Evolutionary conservation across 2,888 invertebrate genomes (phyloP).

Genomic region (Criorhina ranunculi): DNA sequence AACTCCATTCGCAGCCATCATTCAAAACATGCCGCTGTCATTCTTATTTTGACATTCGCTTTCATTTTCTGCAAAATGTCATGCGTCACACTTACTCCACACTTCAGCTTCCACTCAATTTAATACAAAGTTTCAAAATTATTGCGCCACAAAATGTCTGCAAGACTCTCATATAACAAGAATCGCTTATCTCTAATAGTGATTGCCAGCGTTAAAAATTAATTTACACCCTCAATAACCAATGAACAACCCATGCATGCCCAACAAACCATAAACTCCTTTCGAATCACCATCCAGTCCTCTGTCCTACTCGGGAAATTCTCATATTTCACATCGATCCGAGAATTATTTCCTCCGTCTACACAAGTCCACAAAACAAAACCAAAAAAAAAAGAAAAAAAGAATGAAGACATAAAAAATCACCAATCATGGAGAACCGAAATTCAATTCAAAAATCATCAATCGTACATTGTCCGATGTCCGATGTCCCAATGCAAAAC

Average conservation of each 20-base stretch:
- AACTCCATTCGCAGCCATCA: too few relatives aligned
- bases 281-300: not conserved
- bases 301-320: constrained; percentile 18
- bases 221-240: constrained; percentile 43
- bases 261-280: constrained; percentile 26
- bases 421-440: constrained; percentile 46
- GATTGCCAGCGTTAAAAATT: constrained; percentile 34
- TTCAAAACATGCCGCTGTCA: too few relatives aligned
- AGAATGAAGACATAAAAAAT: constrained; percentile 63
- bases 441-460: constrained; percentile 63
- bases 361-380: constrained; percentile 1
- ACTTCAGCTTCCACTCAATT: too few relatives aligned
- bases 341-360: constrained; percentile 1
- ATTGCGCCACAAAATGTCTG: too few relatives aligned
- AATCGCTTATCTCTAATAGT: constrained; percentile 35
- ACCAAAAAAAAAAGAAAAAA: constrained; percentile 26
- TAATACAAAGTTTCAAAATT: too few relatives aligned
- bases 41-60: too few relatives aligned
- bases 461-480: constrained; percentile 40
- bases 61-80: too few relatives aligned
- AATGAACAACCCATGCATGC: constrained; percentile 15
- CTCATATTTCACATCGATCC: constrained; percentile 58
- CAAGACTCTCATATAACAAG: too few relatives aligned
- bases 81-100: too few relatives aligned
- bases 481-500: constrained; percentile 32